Conservation (phyloP, 2,797 vertebrate genomes). For the Chromis chromis region DNA sequence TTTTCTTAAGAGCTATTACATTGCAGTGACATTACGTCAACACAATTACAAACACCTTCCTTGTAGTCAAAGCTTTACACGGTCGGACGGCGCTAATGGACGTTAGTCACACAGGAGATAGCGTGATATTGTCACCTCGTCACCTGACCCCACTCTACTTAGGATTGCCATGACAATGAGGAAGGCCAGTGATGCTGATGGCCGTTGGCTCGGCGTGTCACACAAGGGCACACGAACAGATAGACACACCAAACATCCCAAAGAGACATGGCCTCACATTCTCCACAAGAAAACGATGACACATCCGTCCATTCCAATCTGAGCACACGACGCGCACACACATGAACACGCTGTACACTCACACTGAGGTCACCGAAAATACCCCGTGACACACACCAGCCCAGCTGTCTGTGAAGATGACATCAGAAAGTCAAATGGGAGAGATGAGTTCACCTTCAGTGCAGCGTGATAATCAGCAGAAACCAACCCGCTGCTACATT, state of each 20-base stretch:
- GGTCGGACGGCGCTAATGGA: conserved; percentile 38
- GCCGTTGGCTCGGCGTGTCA: conserved; percentile 44
- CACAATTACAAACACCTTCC: conserved; percentile 67
- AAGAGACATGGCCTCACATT: conserved; percentile 60
- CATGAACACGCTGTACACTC: conserved; percentile 63
- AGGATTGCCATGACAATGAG: conserved; percentile 55
- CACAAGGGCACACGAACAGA: conserved; percentile 10
- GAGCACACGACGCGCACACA: conserved; percentile 34
- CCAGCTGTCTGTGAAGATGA: conserved; percentile 72
- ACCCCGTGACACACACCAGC: conserved; percentile 74
- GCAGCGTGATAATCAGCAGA: conserved; percentile 31
- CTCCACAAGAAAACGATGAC: conserved; percentile 67
- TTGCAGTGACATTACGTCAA: conserved; percentile 67
- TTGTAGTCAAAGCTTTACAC: conserved; percentile 52
- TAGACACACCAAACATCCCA: conserved; percentile 25
- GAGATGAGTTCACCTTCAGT: conserved; percentile 69
- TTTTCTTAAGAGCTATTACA: conserved; percentile 48
- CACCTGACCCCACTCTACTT: conserved; percentile 59
- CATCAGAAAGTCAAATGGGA: conserved; percentile 75
- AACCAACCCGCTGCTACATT: conserved; percentile 10
- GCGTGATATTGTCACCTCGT: conserved; percentile 59
- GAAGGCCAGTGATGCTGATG: conserved; percentile 49
- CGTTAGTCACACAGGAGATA: conserved; percentile 64
- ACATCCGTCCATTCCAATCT: conserved; percentile 62
- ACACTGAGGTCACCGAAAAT: conserved; percentile 78